Conservation (phyloP, 2,797 vertebrate genomes). For the Spea hammondii region DNA sequence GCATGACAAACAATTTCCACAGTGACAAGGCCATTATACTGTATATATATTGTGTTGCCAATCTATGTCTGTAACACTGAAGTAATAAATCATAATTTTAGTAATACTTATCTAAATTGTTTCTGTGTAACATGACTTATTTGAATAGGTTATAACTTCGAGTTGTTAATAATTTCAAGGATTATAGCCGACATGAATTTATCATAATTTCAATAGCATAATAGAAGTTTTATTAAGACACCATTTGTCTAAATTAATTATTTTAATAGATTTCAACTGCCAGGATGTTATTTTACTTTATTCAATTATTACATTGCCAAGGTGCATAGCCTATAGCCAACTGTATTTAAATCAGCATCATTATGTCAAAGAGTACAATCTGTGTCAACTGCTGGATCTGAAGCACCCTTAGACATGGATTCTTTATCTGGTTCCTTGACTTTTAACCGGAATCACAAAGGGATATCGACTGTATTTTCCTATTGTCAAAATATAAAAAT, state of each 20-base stretch:
- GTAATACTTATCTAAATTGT: constrained; percentile 20
- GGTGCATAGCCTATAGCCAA: not conserved
- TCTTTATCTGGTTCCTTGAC: too few species aligned
- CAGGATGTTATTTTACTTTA: not conserved
- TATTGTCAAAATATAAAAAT: too few species aligned
- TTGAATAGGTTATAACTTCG: constrained; percentile 29
- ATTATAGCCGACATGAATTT: constrained; percentile 31
- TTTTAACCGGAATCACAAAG: too few species aligned
- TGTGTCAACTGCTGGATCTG: not conserved
- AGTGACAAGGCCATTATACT: constrained; percentile 22
- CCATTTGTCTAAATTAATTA: constrained; percentile 32
- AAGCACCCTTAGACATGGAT: not conserved
- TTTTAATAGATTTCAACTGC: constrained; percentile 24
- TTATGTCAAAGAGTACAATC: not conserved
- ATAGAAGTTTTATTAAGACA: constrained; percentile 19
- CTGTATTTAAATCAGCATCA: not conserved
- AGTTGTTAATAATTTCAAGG: constrained; percentile 35
- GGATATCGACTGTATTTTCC: too few species aligned
- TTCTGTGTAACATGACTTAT: constrained; percentile 36
- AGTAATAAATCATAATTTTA: constrained; percentile 32
- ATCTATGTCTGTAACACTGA: too few species aligned
- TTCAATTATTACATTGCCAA: constrained; percentile 4
- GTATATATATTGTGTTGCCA: not conserved
- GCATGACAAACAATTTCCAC: not conserved
- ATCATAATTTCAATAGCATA: constrained; percentile 23